Conservation (phyloP, 2,797 vertebrate genomes). For the Typhlichthys eigenmanni region DNA sequence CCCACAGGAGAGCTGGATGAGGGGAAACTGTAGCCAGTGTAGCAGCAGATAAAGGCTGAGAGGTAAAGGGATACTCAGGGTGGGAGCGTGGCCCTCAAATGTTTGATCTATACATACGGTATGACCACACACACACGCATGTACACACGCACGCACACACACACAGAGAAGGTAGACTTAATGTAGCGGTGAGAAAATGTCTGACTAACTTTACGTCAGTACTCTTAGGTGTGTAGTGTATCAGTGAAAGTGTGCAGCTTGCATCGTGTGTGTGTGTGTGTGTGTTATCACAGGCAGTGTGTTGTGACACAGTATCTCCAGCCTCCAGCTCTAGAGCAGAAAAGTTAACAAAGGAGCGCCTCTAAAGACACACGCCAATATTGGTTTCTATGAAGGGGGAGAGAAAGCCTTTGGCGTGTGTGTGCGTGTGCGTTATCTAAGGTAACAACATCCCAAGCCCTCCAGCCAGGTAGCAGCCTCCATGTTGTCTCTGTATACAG, state of each 20-base stretch:
- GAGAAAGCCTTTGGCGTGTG: not conserved
- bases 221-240: not conserved
- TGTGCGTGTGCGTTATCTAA: no score
- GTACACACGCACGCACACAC: no score
- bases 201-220: no score
- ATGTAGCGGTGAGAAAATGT: no score
- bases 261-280: not conserved
- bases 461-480: no score
- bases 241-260: not conserved
- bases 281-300: not conserved
- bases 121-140: no score
- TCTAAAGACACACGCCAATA: not conserved
- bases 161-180: no score
- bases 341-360: constrained; percentile 1
- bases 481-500: no score
- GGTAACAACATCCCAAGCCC: no score
- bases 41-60: constrained; percentile 33
- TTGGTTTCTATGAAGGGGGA: constrained; percentile 5
- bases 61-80: constrained; percentile 39
- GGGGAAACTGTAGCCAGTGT: constrained; percentile 8
- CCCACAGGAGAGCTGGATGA: constrained; percentile 10
- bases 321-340: constrained; percentile 1
- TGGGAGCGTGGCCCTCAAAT: no score
- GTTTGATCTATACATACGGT: constrained; percentile 12
- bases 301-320: constrained; percentile 4